Evolutionary conservation across 2,113 vertebrate species (phyloP).

Genomic region (Turdus rufiventris): DNA sequence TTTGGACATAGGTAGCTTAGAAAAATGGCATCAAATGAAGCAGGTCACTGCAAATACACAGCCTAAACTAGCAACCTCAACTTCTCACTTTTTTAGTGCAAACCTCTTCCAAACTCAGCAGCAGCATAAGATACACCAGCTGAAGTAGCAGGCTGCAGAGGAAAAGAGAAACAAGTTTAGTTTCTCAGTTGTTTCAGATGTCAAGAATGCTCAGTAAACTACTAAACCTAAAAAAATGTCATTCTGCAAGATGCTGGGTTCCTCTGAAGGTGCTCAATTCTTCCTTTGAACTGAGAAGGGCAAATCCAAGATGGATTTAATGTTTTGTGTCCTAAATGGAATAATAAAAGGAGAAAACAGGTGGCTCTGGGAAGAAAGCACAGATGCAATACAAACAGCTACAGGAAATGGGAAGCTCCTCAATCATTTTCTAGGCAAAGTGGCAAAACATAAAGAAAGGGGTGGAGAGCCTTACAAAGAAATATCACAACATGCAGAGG

Average conservation of each 20-base stretch:
- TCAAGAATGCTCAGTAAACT: background rate
- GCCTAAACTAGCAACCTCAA: rapidly evolving
- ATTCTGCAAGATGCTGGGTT: rapidly evolving
- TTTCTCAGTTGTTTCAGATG: background rate
- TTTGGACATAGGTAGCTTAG: background rate
- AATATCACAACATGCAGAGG: background rate
- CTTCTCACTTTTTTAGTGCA: background rate
- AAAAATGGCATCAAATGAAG: background rate
- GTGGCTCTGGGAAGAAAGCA: background rate
- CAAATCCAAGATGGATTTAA: background rate
- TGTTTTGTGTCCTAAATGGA: background rate
- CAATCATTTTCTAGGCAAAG: background rate
- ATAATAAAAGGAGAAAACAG: background rate
- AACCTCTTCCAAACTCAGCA: background rate
- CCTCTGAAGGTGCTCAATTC: background rate
- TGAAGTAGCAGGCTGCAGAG: background rate
- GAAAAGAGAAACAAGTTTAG: background rate
- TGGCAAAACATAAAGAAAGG: background rate
- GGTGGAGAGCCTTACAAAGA: background rate
- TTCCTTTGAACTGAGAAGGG: too few relatives aligned
- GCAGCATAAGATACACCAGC: background rate
- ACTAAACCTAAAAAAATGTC: background rate
- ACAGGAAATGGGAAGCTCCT: background rate
- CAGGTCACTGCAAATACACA: background rate
- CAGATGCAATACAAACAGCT: background rate